Base-by-base conservation (phyloP, 2,888 invertebrate species). In the Tryphoninae sp. region DNA sequence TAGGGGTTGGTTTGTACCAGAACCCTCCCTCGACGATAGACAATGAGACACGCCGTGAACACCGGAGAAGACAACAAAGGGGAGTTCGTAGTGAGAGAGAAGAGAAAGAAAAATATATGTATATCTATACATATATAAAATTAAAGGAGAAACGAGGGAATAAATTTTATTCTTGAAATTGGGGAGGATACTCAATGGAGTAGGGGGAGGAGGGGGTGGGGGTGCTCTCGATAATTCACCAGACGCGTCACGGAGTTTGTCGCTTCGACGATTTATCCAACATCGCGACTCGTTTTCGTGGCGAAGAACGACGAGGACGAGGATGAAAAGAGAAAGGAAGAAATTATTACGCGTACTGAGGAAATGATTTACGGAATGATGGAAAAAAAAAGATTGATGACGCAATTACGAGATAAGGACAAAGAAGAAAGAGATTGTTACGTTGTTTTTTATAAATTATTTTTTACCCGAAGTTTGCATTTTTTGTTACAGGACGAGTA, bases 141-240 rank as follows among this genome's bases (percentile, higher is more conserved):
- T 33, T 33, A 33, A 33, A 6, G 33, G 33, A 33, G 33, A 6
- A 33, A 33, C 13, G 76, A 45, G 67, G 65, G 67, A 72, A 76
- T 76, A 72, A 76, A 76, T 76, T 76, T 67, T 58, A 61, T 76
- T 45, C 33, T 33, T 69, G 67, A 67, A 65, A 65, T 33, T 33
- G 33, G 33, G 4, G 26, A 26, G 26, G 26, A 26, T 4, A 4
- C 4, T 26, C 3, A 4, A 4, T 26, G 26, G 26, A 3, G 33
- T 7, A 6, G 4, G 26, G 26, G 33, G 7, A 6, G 4, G 6
- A 0, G 26, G 26, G 26, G 6, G 4, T 4, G 33, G 33, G 6
- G 33, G 0, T 33, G 6, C 33, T 33, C 72, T 76, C 80, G 76
- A 80, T 80, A 80, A 80, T 80, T 80, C 67, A 22, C 45, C 45